phyloP scores from a whole-genome alignment of 2,888 invertebrate genomes.

The Belgica antarctica region DNA sequence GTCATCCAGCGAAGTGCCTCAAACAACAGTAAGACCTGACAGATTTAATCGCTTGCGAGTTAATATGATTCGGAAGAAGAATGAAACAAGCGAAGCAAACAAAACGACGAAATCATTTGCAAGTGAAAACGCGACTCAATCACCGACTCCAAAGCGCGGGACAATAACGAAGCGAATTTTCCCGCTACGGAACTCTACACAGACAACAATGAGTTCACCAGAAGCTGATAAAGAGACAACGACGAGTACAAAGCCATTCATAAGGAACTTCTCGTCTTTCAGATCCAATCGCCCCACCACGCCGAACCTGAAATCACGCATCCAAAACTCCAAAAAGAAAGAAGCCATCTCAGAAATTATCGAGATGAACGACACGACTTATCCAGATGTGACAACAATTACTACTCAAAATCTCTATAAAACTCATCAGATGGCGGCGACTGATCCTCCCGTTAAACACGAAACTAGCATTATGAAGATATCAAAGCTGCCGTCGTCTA shows the following conservation, averaged over 20 bases:
- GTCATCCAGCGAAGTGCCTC: slow-evolving; percentile 48
- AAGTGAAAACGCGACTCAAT: slow-evolving; percentile 46
- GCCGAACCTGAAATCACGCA: slow-evolving; percentile 44
- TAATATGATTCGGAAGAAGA: slow-evolving; percentile 18
- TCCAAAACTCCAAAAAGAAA: slow-evolving; percentile 45
- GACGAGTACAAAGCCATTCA: slow-evolving; percentile 9
- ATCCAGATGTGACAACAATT: slow-evolving; percentile 53
- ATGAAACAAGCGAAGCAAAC: slow-evolving; percentile 44
- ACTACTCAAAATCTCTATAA: slow-evolving; percentile 33
- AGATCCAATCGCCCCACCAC: slow-evolving; percentile 41
- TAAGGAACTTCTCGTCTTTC: not conserved
- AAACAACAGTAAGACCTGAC: slow-evolving; percentile 41
- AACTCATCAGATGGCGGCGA: no score
- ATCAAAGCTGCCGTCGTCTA: slow-evolving; percentile 49
- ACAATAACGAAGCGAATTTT: slow-evolving; percentile 23
- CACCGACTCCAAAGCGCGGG: slow-evolving; percentile 48
- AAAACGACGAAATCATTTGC: slow-evolving; percentile 45
- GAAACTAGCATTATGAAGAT: slow-evolving; percentile 62
- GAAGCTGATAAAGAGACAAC: no score
- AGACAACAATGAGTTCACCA: not conserved
- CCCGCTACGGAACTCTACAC: slow-evolving; percentile 14
- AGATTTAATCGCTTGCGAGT: slow-evolving; percentile 45
- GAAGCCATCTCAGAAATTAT: slow-evolving; percentile 39
- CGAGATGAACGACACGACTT: slow-evolving; percentile 45
- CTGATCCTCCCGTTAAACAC: slow-evolving; percentile 55